These are phyloP conservation scores for Dendrocopos noguchii DNA, from an alignment of 2,113 vertebrate genomes.

Conservation along the genomic window DNA sequence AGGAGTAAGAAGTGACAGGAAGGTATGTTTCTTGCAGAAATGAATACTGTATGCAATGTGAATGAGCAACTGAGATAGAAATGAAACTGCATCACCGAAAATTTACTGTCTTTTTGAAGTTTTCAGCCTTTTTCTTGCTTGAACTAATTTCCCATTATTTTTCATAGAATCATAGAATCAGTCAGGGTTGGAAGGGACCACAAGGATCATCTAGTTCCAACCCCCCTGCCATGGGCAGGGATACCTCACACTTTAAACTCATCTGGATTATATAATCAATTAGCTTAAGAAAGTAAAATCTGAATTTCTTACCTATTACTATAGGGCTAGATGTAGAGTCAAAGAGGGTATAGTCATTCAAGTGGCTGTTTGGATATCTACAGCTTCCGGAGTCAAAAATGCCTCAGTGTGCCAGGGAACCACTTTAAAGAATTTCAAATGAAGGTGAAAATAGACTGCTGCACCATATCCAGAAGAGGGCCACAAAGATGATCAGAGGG, in stretches of 20 bases:
- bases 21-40: neutral
- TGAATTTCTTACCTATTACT: neutral
- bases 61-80: neutral
- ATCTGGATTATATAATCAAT: neutral
- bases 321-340: neutral
- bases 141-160: neutral
- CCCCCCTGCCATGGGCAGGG: too few species aligned
- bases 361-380: neutral
- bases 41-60: neutral
- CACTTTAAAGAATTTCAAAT: neutral
- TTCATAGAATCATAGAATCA: too few species aligned
- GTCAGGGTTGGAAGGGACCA: too few species aligned
- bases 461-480: too few species aligned
- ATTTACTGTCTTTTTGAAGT: neutral
- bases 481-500: too few species aligned
- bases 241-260: neutral
- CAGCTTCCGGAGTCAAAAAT: neutral
- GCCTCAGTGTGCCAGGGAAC: fast-evolving
- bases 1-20: neutral
- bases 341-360: neutral
- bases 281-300: neutral
- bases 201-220: too few species aligned
- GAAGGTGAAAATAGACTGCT: neutral
- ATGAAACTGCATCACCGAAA: neutral
- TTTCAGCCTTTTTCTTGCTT: neutral